Percentiles rank a stretch among this genome's conserved stretches.
Evolutionary conservation across 2,113 vertebrate genomes (phyloP).

Genomic region (Boleophthalmus pectinirostris): DNA sequence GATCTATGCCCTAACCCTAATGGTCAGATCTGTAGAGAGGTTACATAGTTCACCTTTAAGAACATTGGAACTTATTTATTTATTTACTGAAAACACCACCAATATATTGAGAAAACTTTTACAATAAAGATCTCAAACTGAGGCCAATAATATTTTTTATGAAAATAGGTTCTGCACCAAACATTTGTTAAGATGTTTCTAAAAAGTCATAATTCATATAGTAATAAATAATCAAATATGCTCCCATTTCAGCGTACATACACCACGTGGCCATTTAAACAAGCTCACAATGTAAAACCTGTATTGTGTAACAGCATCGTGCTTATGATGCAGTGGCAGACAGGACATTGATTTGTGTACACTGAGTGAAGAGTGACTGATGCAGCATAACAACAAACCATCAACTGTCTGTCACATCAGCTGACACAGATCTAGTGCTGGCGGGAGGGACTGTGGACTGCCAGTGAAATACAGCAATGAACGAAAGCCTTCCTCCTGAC

Average conservation of each 20-base stretch:
- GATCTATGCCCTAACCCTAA: no score
- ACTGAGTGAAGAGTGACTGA: not conserved
- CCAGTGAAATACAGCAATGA: not conserved
- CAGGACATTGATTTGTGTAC: slow-evolving; percentile 1
- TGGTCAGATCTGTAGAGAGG: no score
- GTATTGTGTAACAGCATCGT: not conserved
- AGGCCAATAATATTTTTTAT: no score
- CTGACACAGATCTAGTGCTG: not conserved
- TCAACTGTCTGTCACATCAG: slow-evolving; percentile 3
- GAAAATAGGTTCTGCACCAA: no score
- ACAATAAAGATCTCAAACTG: no score
- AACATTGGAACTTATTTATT: no score
- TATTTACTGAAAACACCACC: no score
- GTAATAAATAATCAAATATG: not conserved
- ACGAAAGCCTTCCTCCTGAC: not conserved
- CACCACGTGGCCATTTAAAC: not conserved
- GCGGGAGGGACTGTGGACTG: not conserved
- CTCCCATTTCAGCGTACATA: not conserved
- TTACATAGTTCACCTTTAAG: no score
- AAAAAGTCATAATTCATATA: no score
- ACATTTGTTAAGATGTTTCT: no score
- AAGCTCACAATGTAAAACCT: not conserved
- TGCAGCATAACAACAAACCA: not conserved
- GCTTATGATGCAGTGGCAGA: not conserved
- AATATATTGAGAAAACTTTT: no score